Conservation (phyloP, 2,113 vertebrate species). For the Upupa epops region DNA sequence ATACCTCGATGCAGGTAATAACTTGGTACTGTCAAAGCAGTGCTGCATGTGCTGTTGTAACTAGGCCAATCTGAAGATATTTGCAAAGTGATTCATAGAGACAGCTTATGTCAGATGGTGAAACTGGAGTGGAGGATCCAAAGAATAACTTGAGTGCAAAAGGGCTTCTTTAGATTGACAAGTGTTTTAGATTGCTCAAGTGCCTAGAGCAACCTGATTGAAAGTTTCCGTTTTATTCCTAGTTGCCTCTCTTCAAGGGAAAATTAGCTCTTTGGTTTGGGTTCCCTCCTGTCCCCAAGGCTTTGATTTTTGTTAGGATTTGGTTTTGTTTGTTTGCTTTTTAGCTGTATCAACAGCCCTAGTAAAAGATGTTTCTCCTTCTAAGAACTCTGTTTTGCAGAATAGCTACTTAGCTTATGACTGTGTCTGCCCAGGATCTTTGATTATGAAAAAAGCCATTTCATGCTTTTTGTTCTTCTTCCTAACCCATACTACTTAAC, state of each 20-base stretch:
- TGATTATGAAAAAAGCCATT: background rate
- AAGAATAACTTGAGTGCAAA: background rate
- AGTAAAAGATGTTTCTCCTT: background rate
- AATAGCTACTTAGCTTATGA: background rate
- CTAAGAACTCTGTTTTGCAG: background rate
- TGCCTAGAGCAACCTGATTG: background rate
- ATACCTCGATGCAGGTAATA: constrained; percentile 90
- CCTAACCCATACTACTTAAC: background rate
- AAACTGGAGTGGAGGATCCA: no score
- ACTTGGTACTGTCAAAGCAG: background rate
- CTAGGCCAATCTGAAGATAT: background rate
- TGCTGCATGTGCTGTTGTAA: rapidly evolving
- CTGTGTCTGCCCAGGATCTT: background rate
- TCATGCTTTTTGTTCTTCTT: background rate
- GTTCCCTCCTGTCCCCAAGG: background rate
- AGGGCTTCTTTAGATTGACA: background rate
- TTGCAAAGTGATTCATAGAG: background rate
- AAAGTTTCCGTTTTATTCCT: background rate
- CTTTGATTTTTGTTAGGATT: background rate
- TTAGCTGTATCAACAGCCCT: background rate
- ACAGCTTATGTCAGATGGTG: background rate
- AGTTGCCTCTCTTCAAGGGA: background rate
- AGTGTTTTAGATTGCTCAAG: background rate
- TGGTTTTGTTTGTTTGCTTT: background rate
- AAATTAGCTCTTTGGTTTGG: background rate